These are phyloP conservation scores for Bombus fervidus DNA, from an alignment of 1,140 invertebrate genomes.

Conservation along the genomic window DNA sequence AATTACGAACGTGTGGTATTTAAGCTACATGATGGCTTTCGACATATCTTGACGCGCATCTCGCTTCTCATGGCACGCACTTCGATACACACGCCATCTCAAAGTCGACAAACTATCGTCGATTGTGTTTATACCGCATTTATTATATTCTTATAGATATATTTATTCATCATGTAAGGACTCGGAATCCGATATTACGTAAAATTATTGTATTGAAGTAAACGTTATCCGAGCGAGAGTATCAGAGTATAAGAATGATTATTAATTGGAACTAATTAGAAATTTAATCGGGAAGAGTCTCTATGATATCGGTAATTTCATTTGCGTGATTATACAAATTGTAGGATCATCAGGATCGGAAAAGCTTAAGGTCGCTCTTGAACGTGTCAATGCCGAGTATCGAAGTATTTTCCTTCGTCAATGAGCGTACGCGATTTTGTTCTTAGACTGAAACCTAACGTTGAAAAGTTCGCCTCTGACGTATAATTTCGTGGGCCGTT, in stretches of 20 bases:
- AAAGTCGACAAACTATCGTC: not conserved
- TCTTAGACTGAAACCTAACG: not conserved
- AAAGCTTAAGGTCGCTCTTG: too few relatives aligned
- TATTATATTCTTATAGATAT: not conserved
- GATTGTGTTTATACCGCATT: not conserved
- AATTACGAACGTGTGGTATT: constrained; percentile 32
- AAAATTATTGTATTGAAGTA: too few relatives aligned
- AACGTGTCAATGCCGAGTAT: not conserved
- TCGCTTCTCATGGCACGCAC: constrained; percentile 27
- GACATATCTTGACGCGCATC: constrained; percentile 46
- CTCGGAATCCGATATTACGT: too few relatives aligned
- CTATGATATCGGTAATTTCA: too few relatives aligned
- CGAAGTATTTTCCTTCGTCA: not conserved
- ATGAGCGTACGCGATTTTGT: not conserved
- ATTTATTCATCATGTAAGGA: not conserved
- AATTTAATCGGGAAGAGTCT: too few relatives aligned
- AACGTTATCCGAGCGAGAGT: too few relatives aligned
- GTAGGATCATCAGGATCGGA: too few relatives aligned
- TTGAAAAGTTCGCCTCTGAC: constrained; percentile 11
- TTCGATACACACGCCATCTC: constrained; percentile 26
- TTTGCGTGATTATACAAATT: too few relatives aligned
- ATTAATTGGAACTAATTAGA: too few relatives aligned
- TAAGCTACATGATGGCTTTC: constrained; percentile 29
- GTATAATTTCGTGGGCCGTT: constrained; percentile 79
- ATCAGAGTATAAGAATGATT: too few relatives aligned